These are phyloP conservation scores for Phaetusa simplex DNA, from an alignment of 2,113 vertebrate species.

Conservation along the genomic window DNA sequence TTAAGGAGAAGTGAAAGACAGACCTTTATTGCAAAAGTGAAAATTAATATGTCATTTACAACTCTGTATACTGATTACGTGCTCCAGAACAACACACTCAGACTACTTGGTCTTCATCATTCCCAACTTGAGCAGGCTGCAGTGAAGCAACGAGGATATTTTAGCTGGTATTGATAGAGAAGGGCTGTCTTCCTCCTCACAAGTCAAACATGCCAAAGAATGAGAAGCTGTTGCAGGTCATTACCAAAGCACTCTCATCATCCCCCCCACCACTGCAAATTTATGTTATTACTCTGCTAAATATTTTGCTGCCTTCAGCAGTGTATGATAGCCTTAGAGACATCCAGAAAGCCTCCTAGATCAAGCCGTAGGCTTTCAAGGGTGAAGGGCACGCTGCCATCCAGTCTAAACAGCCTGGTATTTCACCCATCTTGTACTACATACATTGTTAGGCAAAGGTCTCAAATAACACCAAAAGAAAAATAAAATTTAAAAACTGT, in stretches of 20 bases:
- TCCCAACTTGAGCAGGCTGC: not conserved
- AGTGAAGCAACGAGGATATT: not conserved
- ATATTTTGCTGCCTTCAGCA: not conserved
- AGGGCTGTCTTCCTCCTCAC: no score
- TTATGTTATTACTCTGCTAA: not conserved
- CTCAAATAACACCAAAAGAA: not conserved
- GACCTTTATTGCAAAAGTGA: slow-evolving; percentile 17
- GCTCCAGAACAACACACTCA: not conserved
- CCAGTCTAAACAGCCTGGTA: not conserved
- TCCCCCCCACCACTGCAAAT: not conserved
- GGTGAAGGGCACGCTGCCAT: not conserved
- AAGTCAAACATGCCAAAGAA: not conserved
- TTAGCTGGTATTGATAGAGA: not conserved
- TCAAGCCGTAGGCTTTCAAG: not conserved
- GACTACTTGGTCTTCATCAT: not conserved
- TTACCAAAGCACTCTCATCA: not conserved
- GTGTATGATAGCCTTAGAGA: not conserved
- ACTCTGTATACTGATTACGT: not conserved
- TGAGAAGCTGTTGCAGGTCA: not conserved
- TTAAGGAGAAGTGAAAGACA: slow-evolving; percentile 1
- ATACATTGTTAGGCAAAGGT: not conserved
- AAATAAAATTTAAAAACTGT: not conserved
- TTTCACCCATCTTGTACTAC: not conserved
- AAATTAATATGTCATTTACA: slow-evolving; percentile 29
- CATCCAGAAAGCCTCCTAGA: not conserved